Evolutionary conservation across 2,113 vertebrate genomes (phyloP).

Genomic region (Leuciscus idus): DNA sequence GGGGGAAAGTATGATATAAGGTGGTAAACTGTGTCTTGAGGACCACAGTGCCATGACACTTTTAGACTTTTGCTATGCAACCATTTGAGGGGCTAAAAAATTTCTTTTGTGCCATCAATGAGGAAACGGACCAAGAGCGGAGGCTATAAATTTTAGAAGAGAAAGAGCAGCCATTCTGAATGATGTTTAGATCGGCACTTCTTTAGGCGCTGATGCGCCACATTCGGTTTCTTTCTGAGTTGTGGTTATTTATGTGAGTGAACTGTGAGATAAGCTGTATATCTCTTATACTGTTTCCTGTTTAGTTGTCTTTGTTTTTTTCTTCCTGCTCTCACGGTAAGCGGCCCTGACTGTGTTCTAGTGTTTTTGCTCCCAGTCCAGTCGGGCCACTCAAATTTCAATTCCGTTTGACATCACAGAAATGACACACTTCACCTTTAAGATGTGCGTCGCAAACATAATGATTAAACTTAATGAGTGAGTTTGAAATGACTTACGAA

Average conservation of each 20-base stretch:
- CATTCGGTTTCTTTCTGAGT: neutral
- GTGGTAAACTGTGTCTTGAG: conserved; percentile 2
- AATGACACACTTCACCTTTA: neutral
- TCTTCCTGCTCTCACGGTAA: neutral
- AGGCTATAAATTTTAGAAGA: conserved; percentile 52
- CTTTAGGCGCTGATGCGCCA: conserved; percentile 39
- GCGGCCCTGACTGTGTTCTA: neutral
- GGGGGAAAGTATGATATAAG: neutral
- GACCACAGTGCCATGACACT: neutral
- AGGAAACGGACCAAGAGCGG: conserved; percentile 20
- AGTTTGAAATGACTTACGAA: no score
- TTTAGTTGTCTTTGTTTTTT: conserved; percentile 9
- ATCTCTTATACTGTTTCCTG: conserved; percentile 18
- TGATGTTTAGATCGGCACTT: conserved; percentile 56
- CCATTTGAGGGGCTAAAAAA: conserved; percentile 56
- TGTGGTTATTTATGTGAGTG: neutral
- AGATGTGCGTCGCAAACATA: neutral
- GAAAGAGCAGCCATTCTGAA: conserved; percentile 24
- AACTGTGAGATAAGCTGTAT: neutral
- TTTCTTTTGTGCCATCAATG: conserved; percentile 48
- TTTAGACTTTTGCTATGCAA: conserved; percentile 55
- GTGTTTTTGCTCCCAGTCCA: no score
- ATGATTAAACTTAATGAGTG: no score
- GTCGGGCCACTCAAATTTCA: neutral
- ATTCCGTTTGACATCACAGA: neutral